A percentile compares a stretch with the other conserved stretches of the same genome.
Evolutionary conservation across 2,797 vertebrate species (phyloP).

Genomic region (Limnodromus scolopaceus): DNA sequence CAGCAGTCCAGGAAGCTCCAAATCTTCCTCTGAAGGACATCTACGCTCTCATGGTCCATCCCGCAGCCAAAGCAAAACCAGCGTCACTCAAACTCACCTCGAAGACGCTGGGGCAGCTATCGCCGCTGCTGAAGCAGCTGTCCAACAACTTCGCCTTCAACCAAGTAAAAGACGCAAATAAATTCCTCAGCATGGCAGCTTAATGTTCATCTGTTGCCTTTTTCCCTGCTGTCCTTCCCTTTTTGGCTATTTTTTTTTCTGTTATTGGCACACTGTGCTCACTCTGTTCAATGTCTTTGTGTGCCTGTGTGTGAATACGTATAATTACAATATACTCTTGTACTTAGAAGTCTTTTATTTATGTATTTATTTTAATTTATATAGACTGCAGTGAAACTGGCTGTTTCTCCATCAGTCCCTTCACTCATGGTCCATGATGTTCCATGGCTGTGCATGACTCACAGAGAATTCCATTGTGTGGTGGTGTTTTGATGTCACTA

Average conservation of each 20-base stretch:
- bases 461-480: slow-evolving; percentile 54
- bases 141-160: slow-evolving; percentile 97
- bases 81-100: slow-evolving; percentile 96
- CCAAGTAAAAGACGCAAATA: slow-evolving; percentile 99
- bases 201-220: slow-evolving; percentile 91
- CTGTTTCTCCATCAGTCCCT: slow-evolving; percentile 82
- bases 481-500: slow-evolving; percentile 57
- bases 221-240: slow-evolving; percentile 75
- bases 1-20: slow-evolving; percentile 98
- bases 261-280: slow-evolving; percentile 80
- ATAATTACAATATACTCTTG: slow-evolving; percentile 72
- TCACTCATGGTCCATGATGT: slow-evolving; percentile 62
- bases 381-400: slow-evolving; percentile 82
- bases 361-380: slow-evolving; percentile 69
- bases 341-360: slow-evolving; percentile 61
- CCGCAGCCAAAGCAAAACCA: slow-evolving; percentile 98
- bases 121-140: slow-evolving; percentile 96
- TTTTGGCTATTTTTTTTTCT: slow-evolving; percentile 57
- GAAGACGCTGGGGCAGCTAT: slow-evolving; percentile 98
- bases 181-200: slow-evolving; percentile 96
- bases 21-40: slow-evolving; percentile 97
- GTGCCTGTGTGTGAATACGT: slow-evolving; percentile 76
- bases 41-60: slow-evolving; percentile 96
- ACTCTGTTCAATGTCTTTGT: slow-evolving; percentile 76
- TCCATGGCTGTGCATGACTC: slow-evolving; percentile 65